These are phyloP conservation scores for Lutraria rhynchaena DNA, from an alignment of 1,140 invertebrate genomes.

Conservation along the genomic window DNA sequence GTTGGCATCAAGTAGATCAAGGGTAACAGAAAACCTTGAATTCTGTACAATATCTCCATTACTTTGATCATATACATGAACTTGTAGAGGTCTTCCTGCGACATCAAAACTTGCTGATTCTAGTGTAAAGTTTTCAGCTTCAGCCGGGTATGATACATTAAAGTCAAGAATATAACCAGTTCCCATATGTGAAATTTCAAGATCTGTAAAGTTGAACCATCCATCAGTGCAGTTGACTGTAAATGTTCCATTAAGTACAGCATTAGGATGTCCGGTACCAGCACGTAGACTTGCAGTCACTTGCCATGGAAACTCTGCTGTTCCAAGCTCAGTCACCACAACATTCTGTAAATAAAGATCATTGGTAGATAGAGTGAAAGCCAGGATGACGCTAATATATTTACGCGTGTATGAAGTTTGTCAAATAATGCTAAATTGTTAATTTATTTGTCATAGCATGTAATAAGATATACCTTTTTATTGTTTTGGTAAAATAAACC, in stretches of 20 bases:
- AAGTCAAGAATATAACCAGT: constrained; percentile 70
- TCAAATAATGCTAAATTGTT: no score
- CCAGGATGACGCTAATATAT: no score
- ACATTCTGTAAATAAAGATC: constrained; percentile 35
- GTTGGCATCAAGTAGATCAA: constrained; percentile 64
- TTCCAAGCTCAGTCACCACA: constrained; percentile 36
- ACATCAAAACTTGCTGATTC: constrained; percentile 52
- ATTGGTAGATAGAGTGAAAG: no score
- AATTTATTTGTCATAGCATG: no score
- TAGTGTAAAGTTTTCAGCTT: constrained; percentile 66
- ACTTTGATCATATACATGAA: constrained; percentile 39
- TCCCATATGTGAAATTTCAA: constrained; percentile 52
- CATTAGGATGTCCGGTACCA: constrained; percentile 47
- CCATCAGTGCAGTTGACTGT: constrained; percentile 25
- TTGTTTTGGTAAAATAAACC: no score
- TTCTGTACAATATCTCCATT: constrained; percentile 25
- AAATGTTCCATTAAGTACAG: constrained; percentile 31
- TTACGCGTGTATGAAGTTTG: no score
- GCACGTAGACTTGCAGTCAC: constrained; percentile 43
- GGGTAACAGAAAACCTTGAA: constrained; percentile 37
- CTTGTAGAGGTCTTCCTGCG: constrained; percentile 31
- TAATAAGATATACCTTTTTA: no score
- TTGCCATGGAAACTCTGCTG: constrained; percentile 45
- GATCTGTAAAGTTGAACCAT: constrained; percentile 51
- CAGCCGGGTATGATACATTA: constrained; percentile 64